Evolutionary conservation across 2,888 invertebrate genomes (phyloP), one percentile per base, ranked within the genome.

Genomic region (Alloplasta piceator): DNA sequence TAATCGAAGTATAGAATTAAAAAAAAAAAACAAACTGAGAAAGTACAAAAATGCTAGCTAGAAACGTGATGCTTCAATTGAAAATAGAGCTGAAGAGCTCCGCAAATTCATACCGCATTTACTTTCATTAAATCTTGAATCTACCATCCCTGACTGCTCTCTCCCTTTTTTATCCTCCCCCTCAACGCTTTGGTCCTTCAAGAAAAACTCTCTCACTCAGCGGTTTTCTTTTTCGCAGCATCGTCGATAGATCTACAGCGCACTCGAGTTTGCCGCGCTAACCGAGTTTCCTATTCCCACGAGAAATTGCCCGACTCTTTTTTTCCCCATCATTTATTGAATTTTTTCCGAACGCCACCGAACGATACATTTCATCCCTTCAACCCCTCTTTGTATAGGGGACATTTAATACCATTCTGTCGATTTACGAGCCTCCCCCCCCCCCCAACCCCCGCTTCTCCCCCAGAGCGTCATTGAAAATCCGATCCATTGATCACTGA

Each of bases 121-220:
- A 70, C 71, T 80, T 80, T 70, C 58, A 74, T 66, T 79, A 64
- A 74, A 74, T 70, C 50, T 38, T 58, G 50, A 38, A n/a, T 50
- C 12, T 6, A 46, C 55, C 10, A n/a, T n/a, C 4, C 48, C 12
- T 12, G 48, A 4, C 12, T 48, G 10, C 10, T 10, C 48, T 48
- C 10, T 48, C n/a, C 12, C 48, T 9, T 5, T 48, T 12, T 48
- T 12, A 3, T 12, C 10, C n/a, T 48, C 48, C 12, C n/a, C 12
- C 4, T n/a, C 48, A n/a, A 9, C 6, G 3, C 9, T 38, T 55
- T 6, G 6, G 61, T 9, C 14, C 63, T 50, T 36, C 41, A 41
- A 26, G n/a, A 36, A 26, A 26, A 38, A 55, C n/a, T 4, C 38
- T 56, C n/a, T 56, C 46, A 43, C 38, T 63, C 10, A 10, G 43